These are phyloP conservation scores for Paracanthobrama guichenoti DNA, from an alignment of 2,113 vertebrate genomes.

Conservation along the genomic window DNA sequence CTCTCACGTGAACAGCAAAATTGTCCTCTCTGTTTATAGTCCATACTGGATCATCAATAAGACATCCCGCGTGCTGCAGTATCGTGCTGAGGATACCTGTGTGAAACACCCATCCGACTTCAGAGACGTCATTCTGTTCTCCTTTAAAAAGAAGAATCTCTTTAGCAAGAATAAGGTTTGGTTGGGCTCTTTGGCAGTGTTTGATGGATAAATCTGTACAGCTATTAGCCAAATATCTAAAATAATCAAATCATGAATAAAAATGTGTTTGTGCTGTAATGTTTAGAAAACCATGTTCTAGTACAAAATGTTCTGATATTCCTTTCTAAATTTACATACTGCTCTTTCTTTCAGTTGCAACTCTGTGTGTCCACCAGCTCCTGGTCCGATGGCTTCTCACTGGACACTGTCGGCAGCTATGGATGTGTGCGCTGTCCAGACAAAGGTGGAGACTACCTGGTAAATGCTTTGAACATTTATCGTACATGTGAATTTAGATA, in stretches of 20 bases:
- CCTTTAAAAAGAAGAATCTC: conserved; percentile 92
- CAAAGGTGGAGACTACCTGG: conserved; percentile 87
- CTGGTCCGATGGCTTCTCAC: conserved; percentile 90
- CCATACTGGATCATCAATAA: conserved; percentile 99
- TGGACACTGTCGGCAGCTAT: conserved; percentile 95
- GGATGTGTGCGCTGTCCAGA: conserved; percentile 92
- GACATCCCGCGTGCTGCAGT: conserved; percentile 90
- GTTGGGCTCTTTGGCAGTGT: neutral
- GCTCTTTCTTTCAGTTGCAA: conserved; percentile 80
- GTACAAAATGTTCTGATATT: neutral
- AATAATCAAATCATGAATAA: neutral
- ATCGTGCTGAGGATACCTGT: conserved; percentile 84
- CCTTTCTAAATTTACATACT: neutral
- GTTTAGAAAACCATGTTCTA: neutral
- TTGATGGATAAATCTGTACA: neutral
- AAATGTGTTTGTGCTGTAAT: neutral
- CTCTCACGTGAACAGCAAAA: conserved; percentile 58
- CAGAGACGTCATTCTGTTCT: conserved; percentile 89
- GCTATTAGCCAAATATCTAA: neutral
- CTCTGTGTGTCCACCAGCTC: conserved; percentile 90
- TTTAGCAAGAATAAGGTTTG: conserved; percentile 95
- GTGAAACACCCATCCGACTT: conserved; percentile 92
- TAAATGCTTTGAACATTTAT: conserved; percentile 62
- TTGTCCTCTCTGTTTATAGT: conserved; percentile 86
- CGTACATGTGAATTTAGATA: conserved; percentile 3